A percentile compares a stretch with the other conserved stretches of the same genome.
phyloP scores from a whole-genome alignment of 2,113 vertebrate genomes.

The Dendropsophus ebraccatus region DNA sequence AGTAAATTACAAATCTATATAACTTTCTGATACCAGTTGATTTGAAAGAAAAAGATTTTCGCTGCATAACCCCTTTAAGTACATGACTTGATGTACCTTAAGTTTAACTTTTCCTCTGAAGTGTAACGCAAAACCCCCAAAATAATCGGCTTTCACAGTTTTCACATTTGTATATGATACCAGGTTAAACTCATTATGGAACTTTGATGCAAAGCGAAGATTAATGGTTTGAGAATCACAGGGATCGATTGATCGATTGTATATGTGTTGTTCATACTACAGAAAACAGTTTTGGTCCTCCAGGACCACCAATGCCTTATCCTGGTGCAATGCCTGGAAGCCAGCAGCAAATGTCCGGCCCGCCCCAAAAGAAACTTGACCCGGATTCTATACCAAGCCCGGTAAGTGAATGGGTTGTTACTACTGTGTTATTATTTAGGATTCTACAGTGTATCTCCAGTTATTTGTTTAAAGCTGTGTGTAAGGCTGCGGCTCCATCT shows the following conservation, averaged over 20 bases:
- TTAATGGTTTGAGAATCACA: background rate
- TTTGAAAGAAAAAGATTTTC: too few species aligned
- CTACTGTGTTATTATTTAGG: background rate
- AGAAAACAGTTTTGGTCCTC: conserved; percentile 80
- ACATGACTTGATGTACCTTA: too few species aligned
- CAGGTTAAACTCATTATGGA: too few species aligned
- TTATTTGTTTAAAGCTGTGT: background rate
- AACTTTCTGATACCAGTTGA: too few species aligned
- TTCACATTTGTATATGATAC: too few species aligned
- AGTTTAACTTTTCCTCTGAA: too few species aligned
- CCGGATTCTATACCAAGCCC: conserved; percentile 90
- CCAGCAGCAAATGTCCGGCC: conserved; percentile 77
- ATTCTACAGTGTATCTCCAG: background rate
- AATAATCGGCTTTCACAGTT: too few species aligned
- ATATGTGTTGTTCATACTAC: conserved; percentile 9
- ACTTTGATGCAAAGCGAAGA: background rate
- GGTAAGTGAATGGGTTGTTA: conserved; percentile 72
- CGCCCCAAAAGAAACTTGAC: conserved; percentile 88
- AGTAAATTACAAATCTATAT: too few species aligned
- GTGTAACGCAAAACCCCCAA: too few species aligned
- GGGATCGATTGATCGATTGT: background rate
- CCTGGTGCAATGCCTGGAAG: conserved; percentile 79
- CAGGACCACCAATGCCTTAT: conserved; percentile 78
- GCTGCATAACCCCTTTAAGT: too few species aligned
- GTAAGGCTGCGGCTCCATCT: too few species aligned